Base-by-base conservation (phyloP, 2,113 vertebrate genomes). In the Macaca nemestrina region DNA sequence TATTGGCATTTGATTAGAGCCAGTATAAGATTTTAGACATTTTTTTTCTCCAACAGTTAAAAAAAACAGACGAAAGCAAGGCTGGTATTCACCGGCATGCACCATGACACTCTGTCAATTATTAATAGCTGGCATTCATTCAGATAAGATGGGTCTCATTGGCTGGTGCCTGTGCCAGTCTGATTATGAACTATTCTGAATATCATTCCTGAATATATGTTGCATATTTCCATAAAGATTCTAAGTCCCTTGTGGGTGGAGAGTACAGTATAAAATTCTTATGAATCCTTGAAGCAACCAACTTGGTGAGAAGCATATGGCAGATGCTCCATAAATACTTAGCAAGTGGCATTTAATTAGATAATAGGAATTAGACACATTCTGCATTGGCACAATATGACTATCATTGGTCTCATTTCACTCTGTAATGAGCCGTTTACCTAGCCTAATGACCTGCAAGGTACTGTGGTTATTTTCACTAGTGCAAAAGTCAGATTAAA, bases 401-500 rank as follows among this genome's bases (percentile, higher is more conserved):
- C 93, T 80, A 12, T 80, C 72, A n/a, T 22, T 72, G 94, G 73
- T 80, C 84, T 92, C 85, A 16, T 84, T 96, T 92, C 23, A 5
- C 45, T 94, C 57, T 30, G 45, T 68, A 80, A 90, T 14, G 57
- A 96, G 87, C 32, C 18, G 20, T 68, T 90, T 93, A 73, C 57
- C 35, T 92, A 89, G 76, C 82, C 95, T 81, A 90, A 83, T 61
- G 64, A 81, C 92, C 87, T 87, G 6, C 0, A 27, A 55, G 35
- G 30, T 48, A 23, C 76, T 90, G 84, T 30, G 57, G 25, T 57
- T 90, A 90, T 92, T 95, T 83, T 95, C 35, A 90, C 48, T 72
- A 88, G 48, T 81, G 48, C 61, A 87, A 84, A 50, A 84, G 67
- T 96, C 70, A 50, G 32, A 94, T 64, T 89, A 80, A 84, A 96